Conservation (phyloP, 1,140 invertebrate genomes). For the Myzus persicae region DNA sequence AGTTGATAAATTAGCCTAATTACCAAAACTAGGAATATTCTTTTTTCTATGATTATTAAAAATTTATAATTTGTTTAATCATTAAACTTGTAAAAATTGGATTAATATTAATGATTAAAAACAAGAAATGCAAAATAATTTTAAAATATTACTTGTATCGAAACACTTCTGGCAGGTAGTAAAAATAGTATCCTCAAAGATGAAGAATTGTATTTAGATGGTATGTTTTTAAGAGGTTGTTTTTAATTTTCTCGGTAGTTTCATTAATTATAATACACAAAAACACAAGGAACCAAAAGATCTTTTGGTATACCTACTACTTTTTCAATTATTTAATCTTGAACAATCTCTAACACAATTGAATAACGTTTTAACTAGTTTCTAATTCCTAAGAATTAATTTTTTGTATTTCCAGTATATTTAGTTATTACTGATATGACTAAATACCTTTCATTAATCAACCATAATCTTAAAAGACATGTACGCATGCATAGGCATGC, state of each 20-base stretch:
- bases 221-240: background rate
- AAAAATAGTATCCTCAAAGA: background rate
- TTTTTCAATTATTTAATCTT: background rate
- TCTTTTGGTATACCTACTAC: background rate
- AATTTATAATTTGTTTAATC: background rate
- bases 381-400: background rate
- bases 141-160: background rate
- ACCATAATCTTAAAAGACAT: background rate
- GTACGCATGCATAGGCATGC: no score
- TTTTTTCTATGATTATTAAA: background rate
- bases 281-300: background rate
- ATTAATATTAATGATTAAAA: background rate
- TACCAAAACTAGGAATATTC: background rate
- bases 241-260: background rate
- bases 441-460: background rate
- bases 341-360: background rate
- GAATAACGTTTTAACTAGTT: background rate
- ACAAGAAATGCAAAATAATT: background rate
- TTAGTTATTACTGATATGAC: slow-evolving; percentile 1
- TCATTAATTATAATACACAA: background rate
- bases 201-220: background rate
- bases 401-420: background rate
- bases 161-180: background rate
- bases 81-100: background rate
- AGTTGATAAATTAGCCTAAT: background rate